A percentile compares a stretch with the other conserved stretches of the same genome.
Conservation (phyloP, 2,113 vertebrate genomes). For the Hirundichthys speculiger region DNA sequence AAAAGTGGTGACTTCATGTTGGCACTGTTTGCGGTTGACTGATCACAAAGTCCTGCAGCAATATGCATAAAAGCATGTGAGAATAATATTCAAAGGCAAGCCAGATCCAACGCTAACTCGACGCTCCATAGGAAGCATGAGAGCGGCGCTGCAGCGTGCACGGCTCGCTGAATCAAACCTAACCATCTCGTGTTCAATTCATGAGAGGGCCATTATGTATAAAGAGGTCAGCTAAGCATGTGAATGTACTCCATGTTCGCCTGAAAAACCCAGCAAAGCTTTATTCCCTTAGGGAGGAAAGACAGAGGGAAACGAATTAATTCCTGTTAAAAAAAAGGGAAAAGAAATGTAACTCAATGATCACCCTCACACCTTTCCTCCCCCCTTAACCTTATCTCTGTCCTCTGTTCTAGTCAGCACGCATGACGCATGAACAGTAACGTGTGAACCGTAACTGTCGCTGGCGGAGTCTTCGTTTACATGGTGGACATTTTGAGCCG, state of each 20-base stretch:
- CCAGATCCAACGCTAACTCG: conserved; percentile 19
- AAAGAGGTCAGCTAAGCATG: conserved; percentile 66
- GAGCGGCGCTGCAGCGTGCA: conserved; percentile 39
- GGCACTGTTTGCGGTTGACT: conserved; percentile 24
- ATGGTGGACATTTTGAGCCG: conserved; percentile 43
- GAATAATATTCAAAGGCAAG: conserved; percentile 2
- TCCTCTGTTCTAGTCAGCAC: conserved; percentile 16
- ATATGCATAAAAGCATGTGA: conserved; percentile 4
- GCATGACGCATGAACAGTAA: too few species aligned
- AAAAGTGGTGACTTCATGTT: background rate
- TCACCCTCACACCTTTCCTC: conserved; percentile 30
- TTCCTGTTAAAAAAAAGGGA: conserved; percentile 22
- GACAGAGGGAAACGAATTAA: conserved; percentile 6
- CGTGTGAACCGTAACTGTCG: too few species aligned
- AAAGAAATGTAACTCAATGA: conserved; percentile 2
- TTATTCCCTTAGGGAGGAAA: conserved; percentile 28
- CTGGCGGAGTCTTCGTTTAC: background rate
- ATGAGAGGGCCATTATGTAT: conserved; percentile 62
- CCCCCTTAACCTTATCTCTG: conserved; percentile 7
- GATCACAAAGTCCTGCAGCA: conserved; percentile 16
- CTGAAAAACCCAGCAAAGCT: conserved; percentile 36
- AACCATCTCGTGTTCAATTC: conserved; percentile 65
- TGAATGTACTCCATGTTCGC: conserved; percentile 42
- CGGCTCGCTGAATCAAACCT: conserved; percentile 61
- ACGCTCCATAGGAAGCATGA: conserved; percentile 43